Conservation (phyloP, 2,113 vertebrate genomes). For the Vireo altiloquus region DNA sequence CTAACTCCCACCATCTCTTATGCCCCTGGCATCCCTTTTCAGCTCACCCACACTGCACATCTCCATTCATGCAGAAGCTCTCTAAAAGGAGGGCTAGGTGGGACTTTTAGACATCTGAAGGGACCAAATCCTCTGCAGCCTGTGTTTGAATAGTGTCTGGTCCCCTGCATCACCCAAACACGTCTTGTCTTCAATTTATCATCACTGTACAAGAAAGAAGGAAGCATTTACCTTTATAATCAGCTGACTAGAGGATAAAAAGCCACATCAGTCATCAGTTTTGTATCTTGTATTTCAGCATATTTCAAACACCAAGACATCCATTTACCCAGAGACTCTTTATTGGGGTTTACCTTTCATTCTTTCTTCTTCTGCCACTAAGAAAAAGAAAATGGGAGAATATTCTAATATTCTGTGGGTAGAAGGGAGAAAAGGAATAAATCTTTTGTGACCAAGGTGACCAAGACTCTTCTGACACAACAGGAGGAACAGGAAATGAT, state of each 20-base stretch:
- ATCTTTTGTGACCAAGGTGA: neutral
- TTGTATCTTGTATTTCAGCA: neutral
- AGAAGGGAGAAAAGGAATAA: neutral
- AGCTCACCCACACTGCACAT: neutral
- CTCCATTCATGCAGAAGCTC: fast-evolving
- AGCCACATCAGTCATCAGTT: neutral
- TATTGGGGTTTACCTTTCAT: neutral
- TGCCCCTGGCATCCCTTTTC: neutral
- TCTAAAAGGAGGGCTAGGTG: neutral
- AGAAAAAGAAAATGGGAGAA: neutral
- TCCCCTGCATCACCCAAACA: neutral
- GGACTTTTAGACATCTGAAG: neutral
- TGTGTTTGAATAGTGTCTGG: neutral
- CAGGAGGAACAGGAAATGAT: neutral
- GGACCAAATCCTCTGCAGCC: neutral
- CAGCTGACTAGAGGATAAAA: neutral
- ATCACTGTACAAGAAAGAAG: neutral
- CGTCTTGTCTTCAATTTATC: neutral
- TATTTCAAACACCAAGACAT: neutral
- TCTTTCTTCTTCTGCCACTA: neutral
- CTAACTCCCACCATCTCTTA: neutral
- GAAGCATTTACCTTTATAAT: neutral
- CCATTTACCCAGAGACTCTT: neutral
- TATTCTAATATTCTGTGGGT: neutral
- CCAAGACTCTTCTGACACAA: neutral